A percentile compares a stretch with the other conserved stretches of the same genome.
phyloP scores from a whole-genome alignment of 2,888 invertebrate genomes.

The Tromatobia lineatoria region DNA sequence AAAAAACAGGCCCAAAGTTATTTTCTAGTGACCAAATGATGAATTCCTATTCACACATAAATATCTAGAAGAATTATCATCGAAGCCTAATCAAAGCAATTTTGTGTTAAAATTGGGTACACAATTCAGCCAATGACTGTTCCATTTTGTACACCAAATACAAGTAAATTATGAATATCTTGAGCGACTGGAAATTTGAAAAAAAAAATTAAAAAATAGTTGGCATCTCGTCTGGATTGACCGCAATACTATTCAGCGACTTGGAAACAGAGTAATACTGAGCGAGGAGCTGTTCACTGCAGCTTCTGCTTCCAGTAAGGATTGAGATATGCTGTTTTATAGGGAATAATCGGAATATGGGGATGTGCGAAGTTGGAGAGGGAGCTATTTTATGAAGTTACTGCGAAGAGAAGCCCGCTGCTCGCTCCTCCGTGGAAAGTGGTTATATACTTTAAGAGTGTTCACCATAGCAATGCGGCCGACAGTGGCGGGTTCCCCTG shows the following conservation, averaged over 20 bases:
- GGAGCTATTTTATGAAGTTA: conserved; percentile 82
- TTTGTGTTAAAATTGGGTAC: too few relatives aligned
- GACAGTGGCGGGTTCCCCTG: conserved; percentile 45
- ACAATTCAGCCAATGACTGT: too few relatives aligned
- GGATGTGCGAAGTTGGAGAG: conserved; percentile 62
- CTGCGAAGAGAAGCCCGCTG: conserved; percentile 73
- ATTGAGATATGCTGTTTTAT: conserved; percentile 83
- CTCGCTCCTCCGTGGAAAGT: conserved; percentile 73
- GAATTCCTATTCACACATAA: too few relatives aligned
- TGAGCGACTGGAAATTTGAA: neutral
- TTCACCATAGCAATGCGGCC: conserved; percentile 40
- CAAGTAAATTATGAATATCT: too few relatives aligned
- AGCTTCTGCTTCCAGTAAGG: conserved; percentile 68
- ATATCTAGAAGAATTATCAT: too few relatives aligned
- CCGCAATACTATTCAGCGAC: neutral
- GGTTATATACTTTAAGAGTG: conserved; percentile 75
- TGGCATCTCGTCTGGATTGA: neutral
- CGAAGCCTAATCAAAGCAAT: too few relatives aligned
- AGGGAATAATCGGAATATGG: conserved; percentile 81
- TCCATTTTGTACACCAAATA: too few relatives aligned
- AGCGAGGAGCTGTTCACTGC: conserved; percentile 52
- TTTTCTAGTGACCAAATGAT: too few relatives aligned
- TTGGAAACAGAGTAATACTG: conserved; percentile 39
- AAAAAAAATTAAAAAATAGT: neutral
- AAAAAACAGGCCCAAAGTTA: too few relatives aligned